phyloP scores from a whole-genome alignment of 2,888 invertebrate species.

The Drosophila anomalipes region DNA sequence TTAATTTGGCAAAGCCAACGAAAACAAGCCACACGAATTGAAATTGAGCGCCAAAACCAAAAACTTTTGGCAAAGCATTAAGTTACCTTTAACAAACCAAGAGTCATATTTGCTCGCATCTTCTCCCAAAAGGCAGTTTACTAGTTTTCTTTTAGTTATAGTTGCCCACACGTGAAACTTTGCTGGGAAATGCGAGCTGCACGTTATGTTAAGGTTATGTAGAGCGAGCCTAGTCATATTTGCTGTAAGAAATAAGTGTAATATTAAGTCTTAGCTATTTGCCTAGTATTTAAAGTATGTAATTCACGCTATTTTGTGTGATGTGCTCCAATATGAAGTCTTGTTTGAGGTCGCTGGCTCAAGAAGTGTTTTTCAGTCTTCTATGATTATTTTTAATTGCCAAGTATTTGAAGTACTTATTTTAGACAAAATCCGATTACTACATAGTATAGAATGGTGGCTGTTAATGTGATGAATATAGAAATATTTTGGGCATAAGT shows the following conservation, averaged over 20 bases:
- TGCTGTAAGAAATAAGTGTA: neutral
- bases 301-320: neutral
- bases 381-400: neutral
- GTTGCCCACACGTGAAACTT: neutral
- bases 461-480: neutral
- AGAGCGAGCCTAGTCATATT: neutral
- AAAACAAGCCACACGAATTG: slow-evolving; percentile 51
- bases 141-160: neutral
- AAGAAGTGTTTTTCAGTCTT: too few relatives aligned
- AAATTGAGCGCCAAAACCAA: slow-evolving; percentile 50
- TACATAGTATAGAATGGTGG: neutral
- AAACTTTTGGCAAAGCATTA: slow-evolving; percentile 45
- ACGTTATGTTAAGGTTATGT: neutral
- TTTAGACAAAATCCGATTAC: neutral
- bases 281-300: neutral
- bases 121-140: slow-evolving; percentile 21
- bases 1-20: slow-evolving; percentile 62
- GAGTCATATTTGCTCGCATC: slow-evolving; percentile 6
- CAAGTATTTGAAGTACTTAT: neutral
- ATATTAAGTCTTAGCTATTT: neutral
- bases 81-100: slow-evolving; percentile 24
- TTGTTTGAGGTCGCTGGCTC: neutral
- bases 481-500: neutral
- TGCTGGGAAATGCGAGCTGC: neutral
- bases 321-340: neutral